A percentile compares a stretch with the other conserved stretches of the same genome.
Evolutionary conservation across 2,797 vertebrate genomes (phyloP).

Genomic region (Cossypha caffra): DNA sequence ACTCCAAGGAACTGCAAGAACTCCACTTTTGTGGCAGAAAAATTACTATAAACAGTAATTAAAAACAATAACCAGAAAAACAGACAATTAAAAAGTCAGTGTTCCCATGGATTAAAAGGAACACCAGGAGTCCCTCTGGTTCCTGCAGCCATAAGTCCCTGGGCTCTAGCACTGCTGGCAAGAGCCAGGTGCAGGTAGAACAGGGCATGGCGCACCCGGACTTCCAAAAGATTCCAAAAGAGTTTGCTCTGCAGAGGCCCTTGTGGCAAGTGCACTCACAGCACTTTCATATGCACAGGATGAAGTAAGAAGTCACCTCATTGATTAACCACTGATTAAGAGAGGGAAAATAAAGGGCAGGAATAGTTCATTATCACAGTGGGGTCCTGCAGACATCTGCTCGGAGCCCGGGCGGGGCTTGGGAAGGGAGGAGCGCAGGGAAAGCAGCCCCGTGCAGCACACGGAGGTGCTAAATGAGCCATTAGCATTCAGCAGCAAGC

Average conservation of each 20-base stretch:
- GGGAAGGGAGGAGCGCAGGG: fast-evolving
- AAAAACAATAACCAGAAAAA: background rate
- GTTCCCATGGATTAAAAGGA: background rate
- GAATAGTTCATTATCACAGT: background rate
- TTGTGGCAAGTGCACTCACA: background rate
- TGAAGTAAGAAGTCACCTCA: background rate
- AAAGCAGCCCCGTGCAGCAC: background rate
- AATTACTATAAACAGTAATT: background rate
- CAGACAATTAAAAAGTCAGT: background rate
- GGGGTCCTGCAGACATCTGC: background rate
- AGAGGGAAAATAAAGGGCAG: conserved; percentile 16
- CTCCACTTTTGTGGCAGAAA: background rate
- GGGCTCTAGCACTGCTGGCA: background rate
- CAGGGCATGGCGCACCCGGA: fast-evolving
- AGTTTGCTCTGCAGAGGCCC: background rate
- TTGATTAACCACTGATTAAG: conserved; percentile 14
- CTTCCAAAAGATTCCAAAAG: background rate
- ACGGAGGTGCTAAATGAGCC: background rate
- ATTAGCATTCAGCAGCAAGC: background rate
- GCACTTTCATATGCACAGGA: background rate
- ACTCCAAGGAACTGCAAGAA: background rate
- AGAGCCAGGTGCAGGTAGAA: fast-evolving
- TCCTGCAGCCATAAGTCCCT: background rate
- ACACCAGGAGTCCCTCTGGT: background rate
- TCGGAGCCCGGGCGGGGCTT: fast-evolving